Evolutionary conservation across 2,797 vertebrate species (phyloP).

Genomic region (Pseudochirops cupreus): DNA sequence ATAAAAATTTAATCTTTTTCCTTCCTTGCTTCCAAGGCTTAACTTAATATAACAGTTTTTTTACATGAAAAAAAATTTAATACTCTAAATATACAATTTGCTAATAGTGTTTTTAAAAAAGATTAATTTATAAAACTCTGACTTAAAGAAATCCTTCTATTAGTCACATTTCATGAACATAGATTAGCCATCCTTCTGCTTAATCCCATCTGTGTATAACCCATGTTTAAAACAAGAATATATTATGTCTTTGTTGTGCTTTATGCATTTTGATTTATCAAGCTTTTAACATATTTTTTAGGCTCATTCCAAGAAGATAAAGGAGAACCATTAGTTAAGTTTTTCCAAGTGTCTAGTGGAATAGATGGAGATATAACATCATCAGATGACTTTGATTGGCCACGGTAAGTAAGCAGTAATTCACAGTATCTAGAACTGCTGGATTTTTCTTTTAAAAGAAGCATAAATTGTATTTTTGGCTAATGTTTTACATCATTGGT

Average conservation of each 20-base stretch:
- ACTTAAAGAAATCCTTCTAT: neutral
- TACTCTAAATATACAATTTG: neutral
- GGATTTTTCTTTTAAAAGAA: conserved; percentile 40
- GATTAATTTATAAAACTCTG: neutral
- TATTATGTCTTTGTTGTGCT: neutral
- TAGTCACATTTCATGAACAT: neutral
- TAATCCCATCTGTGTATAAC: neutral
- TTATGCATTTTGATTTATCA: neutral
- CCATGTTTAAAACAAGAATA: neutral
- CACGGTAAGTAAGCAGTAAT: conserved; percentile 87
- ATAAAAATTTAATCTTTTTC: neutral
- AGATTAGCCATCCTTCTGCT: neutral
- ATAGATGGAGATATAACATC: conserved; percentile 93
- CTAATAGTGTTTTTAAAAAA: neutral
- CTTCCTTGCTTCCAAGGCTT: neutral
- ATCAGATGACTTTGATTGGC: conserved; percentile 98
- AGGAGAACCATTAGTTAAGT: conserved; percentile 86
- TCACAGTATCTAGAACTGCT: neutral
- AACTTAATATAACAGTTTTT: neutral
- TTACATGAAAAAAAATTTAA: neutral
- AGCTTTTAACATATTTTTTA: conserved; percentile 74
- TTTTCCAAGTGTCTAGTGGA: conserved; percentile 94
- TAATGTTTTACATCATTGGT: conserved; percentile 45
- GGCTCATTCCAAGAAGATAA: conserved; percentile 94
- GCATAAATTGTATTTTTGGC: neutral